Percentiles rank a stretch among this genome's conserved stretches.
These are phyloP conservation scores for Diplazon laetatorius DNA, from an alignment of 2,888 invertebrate species.

Conservation along the genomic window DNA sequence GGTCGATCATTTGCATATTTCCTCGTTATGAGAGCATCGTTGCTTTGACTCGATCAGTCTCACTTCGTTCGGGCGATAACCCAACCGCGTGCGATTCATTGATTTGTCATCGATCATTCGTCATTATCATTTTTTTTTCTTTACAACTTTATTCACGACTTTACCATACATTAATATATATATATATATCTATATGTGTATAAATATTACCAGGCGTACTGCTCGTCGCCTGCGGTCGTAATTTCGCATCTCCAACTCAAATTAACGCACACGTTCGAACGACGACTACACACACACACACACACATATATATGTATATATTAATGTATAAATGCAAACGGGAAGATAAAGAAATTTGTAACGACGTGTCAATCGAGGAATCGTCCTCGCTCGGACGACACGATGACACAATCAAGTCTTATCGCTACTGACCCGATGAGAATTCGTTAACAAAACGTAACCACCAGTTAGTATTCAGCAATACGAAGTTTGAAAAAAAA, in stretches of 20 bases:
- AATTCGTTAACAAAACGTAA: constrained; percentile 25
- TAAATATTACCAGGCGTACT: constrained; percentile 30
- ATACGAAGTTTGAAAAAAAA: constrained; percentile 63
- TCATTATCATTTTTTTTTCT: constrained; percentile 53
- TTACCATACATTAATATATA: constrained; percentile 62
- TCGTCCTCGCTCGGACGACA: neutral
- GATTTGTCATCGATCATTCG: constrained; percentile 48
- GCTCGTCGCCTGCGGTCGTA: constrained; percentile 33
- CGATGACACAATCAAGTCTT: constrained; percentile 10
- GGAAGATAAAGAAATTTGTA: neutral
- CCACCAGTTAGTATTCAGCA: constrained; percentile 61
- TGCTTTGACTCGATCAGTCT: constrained; percentile 26
- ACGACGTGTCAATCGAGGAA: constrained; percentile 6
- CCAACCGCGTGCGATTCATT: constrained; percentile 39
- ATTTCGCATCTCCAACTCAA: constrained; percentile 41
- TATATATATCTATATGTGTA: constrained; percentile 15
- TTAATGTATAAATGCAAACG: constrained; percentile 25
- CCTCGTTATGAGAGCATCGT: constrained; percentile 16
- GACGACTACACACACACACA: constrained; percentile 45
- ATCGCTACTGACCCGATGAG: constrained; percentile 22
- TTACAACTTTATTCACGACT: constrained; percentile 46
- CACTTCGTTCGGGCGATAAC: constrained; percentile 30
- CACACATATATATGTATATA: too few relatives aligned
- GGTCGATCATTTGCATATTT: constrained; percentile 48
- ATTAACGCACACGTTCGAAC: constrained; percentile 52